Evolutionary conservation across 2,113 vertebrate genomes (phyloP), one percentile per base, ranked within the genome.

Genomic region (Spea bombifrons): DNA sequence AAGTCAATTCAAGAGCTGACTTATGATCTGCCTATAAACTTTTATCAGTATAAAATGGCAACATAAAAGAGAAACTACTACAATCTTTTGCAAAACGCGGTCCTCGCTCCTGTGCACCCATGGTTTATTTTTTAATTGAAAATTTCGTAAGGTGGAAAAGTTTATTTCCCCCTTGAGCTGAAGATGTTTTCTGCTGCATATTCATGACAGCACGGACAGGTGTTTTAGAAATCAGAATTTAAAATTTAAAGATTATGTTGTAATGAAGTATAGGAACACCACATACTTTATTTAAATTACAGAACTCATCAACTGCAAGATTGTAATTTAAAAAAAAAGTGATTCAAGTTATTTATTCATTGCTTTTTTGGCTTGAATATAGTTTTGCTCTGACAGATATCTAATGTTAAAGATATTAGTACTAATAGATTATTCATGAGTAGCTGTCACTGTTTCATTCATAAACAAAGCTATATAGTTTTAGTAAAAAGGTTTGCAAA

Each of bases 251-350:
- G 78, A 73, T 79, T 67, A 67, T 67, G 63, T 73, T 68, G 65
- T 49, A 80, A 68, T 80, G 78, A 80, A 80, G 73, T 67, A 80
- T 66, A 74, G 50, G 72, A 79, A 73, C 52, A 50, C 43, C 71
- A 74, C 78, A 80, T 73, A 73, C 61, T 73, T 73, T 79, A 79
- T 80, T 80, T 74, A 80, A 80, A 80, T 80, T 12, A 68, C 47
- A 53, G 52, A 74, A 73, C 64, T 80, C 78, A 80, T 80, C 78
- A 73, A 65, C 64, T 55, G 52, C 50, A 74, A 80, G 64, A 80
- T 55, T 78, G 64, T 59, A 80, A 74, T 72, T 66, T 80, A 10
- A 66, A 79, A 71, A 73, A 30, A 30, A 71, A 65, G 59, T 73
- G 77, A 79, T 79, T 79, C 66, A 80, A 74, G 71, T 80, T 66